phyloP scores from a whole-genome alignment of 2,113 vertebrate species.

The Oryzias celebensis region DNA sequence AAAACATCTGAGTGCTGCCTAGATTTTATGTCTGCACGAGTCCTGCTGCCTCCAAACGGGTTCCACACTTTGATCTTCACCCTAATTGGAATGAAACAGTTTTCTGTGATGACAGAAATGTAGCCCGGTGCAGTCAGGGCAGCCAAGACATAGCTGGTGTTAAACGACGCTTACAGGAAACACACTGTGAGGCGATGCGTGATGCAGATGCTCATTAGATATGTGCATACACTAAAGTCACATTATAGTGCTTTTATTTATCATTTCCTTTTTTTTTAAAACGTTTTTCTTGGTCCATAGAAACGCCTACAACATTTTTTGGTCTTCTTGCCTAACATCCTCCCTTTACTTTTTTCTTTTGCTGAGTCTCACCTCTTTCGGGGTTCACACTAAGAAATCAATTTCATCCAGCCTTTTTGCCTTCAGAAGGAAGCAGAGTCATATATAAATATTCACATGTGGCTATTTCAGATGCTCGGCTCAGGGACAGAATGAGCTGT shows the following conservation, averaged over 20 bases:
- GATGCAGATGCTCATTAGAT: constrained; percentile 15
- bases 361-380: constrained; percentile 55
- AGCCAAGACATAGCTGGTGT: constrained; percentile 28
- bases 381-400: constrained; percentile 69
- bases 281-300: constrained; percentile 28
- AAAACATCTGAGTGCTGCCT: too few species aligned
- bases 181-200: constrained; percentile 25
- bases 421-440: constrained; percentile 61
- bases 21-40: neutral
- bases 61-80: constrained; percentile 37
- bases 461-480: constrained; percentile 69
- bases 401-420: constrained; percentile 70
- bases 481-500: constrained; percentile 67
- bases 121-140: constrained; percentile 41
- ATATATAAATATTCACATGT: constrained; percentile 74
- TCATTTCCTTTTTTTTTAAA: constrained; percentile 12
- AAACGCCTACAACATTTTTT: constrained; percentile 9
- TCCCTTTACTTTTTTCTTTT: constrained; percentile 42
- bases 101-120: constrained; percentile 45
- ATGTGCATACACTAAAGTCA: too few species aligned
- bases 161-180: constrained; percentile 41
- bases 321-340: constrained; percentile 27
- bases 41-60: neutral
- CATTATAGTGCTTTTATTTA: constrained; percentile 16
- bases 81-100: constrained; percentile 50